Evolutionary conservation across 92 coral and sea anemone genomes (phyloP).

Genomic region (Heliopora coerulea): DNA sequence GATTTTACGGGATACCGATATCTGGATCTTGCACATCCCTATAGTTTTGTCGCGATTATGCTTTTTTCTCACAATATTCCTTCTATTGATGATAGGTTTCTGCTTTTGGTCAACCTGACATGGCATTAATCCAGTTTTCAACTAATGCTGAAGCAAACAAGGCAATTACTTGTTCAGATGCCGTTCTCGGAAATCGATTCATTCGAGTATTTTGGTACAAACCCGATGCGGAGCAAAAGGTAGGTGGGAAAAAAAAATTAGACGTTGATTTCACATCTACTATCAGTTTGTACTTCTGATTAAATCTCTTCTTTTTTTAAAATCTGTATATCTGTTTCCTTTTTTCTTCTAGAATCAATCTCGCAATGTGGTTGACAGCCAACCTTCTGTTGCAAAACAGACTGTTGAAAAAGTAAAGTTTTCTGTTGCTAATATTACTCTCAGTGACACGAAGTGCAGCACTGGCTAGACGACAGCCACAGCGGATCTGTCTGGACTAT

Average conservation of each 20-base stretch:
- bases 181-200: conserved; percentile 89
- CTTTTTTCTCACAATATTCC: background rate
- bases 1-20: no score
- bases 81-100: conserved; percentile 74
- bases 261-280: no score
- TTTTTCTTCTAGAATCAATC: background rate
- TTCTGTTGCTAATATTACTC: no score
- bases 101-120: conserved; percentile 89
- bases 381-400: background rate
- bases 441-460: no score
- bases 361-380: conserved; percentile 1
- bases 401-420: conserved; percentile 7
- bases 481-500: no score
- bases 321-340: background rate
- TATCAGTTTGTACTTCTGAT: no score
- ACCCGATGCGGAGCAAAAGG: conserved; percentile 66
- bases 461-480: no score
- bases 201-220: conserved; percentile 91
- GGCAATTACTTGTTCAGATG: conserved; percentile 87
- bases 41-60: no score
- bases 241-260: background rate
- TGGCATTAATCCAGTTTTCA: conserved; percentile 86
- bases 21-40: no score
- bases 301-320: no score
- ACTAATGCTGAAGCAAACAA: conserved; percentile 78